phyloP scores from a whole-genome alignment of 2,888 invertebrate species.

The Strigamia crassipes region DNA sequence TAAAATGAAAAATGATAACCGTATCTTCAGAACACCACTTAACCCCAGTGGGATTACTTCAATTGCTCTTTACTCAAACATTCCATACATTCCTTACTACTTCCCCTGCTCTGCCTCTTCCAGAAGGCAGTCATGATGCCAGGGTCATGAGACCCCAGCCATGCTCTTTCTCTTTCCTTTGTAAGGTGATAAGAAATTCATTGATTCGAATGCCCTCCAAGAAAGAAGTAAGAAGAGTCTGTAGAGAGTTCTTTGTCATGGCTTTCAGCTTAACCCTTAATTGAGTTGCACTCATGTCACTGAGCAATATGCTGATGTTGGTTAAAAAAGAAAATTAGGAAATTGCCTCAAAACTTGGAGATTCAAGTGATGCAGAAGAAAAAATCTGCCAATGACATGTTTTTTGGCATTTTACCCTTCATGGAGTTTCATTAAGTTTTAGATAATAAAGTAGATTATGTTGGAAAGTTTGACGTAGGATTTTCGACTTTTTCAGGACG shows the following conservation, averaged over 20 bases:
- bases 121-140: neutral
- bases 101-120: neutral
- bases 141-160: conserved; percentile 11
- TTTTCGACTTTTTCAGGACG: no score
- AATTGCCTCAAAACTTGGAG: neutral
- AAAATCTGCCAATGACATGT: neutral
- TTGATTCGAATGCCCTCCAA: conserved; percentile 15
- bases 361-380: neutral
- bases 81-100: conserved; percentile 6
- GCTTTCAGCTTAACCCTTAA: conserved; percentile 21
- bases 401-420: neutral
- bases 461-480: neutral
- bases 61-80: conserved; percentile 14
- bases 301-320: conserved; percentile 6
- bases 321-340: neutral
- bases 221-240: neutral
- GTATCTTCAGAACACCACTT: neutral
- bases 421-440: neutral
- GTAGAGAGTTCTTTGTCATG: neutral
- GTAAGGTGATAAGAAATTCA: conserved; percentile 3
- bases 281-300: conserved; percentile 5
- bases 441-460: neutral
- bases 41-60: neutral
- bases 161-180: neutral
- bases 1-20: conserved; percentile 10